Conservation (phyloP, 1,140 invertebrate species). For the Drosophila lowei region DNA sequence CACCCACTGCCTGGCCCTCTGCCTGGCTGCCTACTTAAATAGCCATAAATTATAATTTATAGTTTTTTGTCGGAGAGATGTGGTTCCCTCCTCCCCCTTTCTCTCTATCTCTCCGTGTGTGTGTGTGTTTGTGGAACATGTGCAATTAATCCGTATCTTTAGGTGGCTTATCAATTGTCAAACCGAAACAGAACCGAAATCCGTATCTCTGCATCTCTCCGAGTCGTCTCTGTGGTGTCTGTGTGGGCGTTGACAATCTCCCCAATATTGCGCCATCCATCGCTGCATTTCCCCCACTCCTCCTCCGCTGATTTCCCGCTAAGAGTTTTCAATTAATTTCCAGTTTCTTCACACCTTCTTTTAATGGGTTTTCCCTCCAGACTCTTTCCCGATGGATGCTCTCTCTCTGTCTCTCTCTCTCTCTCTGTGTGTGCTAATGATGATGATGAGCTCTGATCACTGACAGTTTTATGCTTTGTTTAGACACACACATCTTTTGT, state of each 20-base stretch:
- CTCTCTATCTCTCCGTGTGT: background rate
- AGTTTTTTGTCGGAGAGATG: conserved; percentile 29
- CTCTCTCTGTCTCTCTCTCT: too few species aligned
- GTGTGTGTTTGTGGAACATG: conserved; percentile 55
- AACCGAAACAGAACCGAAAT: conserved; percentile 32
- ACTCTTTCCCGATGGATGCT: too few species aligned
- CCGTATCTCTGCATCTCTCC: too few species aligned
- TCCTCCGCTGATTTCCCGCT: background rate
- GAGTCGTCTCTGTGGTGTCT: conserved; percentile 22
- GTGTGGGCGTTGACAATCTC: conserved; percentile 47
- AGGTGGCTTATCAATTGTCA: conserved; percentile 79
- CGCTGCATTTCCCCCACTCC: background rate
- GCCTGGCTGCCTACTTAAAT: conserved; percentile 64
- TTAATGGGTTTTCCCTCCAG: conserved; percentile 38
- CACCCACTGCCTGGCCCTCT: conserved; percentile 55
- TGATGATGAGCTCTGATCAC: conserved; percentile 70
- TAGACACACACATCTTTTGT: conserved; percentile 51
- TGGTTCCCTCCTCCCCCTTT: conserved; percentile 1
- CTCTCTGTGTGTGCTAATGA: too few species aligned
- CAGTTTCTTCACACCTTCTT: conserved; percentile 72
- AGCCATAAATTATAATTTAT: conserved; percentile 81
- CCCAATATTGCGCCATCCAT: conserved; percentile 35
- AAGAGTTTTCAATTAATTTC: conserved; percentile 49
- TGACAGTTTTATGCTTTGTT: conserved; percentile 83
- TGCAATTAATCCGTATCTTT: conserved; percentile 81